Base-by-base conservation (phyloP, 2,888 invertebrate species). In the Eremobia ochroleuca region DNA sequence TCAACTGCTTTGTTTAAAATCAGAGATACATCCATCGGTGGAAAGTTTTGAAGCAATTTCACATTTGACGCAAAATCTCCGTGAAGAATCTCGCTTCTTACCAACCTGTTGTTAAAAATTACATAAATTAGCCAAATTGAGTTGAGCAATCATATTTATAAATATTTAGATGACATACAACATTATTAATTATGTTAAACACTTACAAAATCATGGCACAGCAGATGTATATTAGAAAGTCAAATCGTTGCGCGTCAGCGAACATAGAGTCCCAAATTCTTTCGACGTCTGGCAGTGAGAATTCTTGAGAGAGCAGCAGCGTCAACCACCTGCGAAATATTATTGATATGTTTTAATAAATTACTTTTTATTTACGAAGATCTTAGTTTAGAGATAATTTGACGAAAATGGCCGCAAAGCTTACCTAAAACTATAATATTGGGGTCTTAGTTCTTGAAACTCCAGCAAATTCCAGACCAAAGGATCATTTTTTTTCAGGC, bases 201-300 rank as follows among this genome's bases (percentile, higher is more conserved):
- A 98, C 99, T 98, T 97, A 99, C 99, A 99, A 97, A 88, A 99
- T 98, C 99, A 99, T 99, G 90, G 99, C 99, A 97, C 99, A 99
- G 95, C 99, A 99, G 77, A 99, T 98, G 92, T 98, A 98, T 83
- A 99, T 98, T 4, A 99, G 98, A 92, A 99, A 99, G 90, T 98
- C 98, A 93, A 99, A 99, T 91, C 99, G 97, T 74, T 98, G 97
- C 72, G 98, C 97, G 94, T 99, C 99, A 0, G 99, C 98, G 93
- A 99, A 99, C 72, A 99, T 95, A 0, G 99, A 98, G 94, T 99
- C 99, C 99, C 99, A 99, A 91, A 99, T 98, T 84, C 99, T 97
- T 90, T 99, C 98, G 0, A 99, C 99, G 95, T 99, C 99, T 62
- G 99, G 99, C 87, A 99, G 97, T 37, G 99, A 98, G 95, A 99